Base-by-base conservation (phyloP, 2,113 vertebrate genomes). In the Sinocyclocheilus rhinocerous region DNA sequence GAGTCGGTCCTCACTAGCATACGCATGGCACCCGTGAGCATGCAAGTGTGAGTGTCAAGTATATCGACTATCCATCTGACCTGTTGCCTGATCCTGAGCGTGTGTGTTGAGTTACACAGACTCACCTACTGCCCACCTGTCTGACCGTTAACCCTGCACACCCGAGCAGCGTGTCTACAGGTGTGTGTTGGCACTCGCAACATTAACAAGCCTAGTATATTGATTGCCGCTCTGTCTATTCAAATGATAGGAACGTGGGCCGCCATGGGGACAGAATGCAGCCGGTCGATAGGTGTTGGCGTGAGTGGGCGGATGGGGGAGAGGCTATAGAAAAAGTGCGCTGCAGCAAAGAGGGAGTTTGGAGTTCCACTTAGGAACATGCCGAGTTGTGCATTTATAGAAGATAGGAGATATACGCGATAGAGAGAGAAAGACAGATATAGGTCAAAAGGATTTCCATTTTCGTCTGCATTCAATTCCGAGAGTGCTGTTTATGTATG, bases 101-200 rank as follows among this genome's bases (percentile, higher is more conserved):
- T 90, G 85, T 86, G 88, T 87, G 80, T 89, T 85, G 75, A 83
- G 84, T 89, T 87, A 87, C 88, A 83, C 73, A 63, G 65, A 6
- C 70, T 88, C 81, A 85, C 82, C 82, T 88, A 84, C n/a, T 48
- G 82, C 33, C 39, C 85, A 88, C 85, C 85, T 90, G 87, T 80
- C 72, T 67, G 55, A 88, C 61, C 76, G 45, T 79, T 88, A 86
- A 83, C 85, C 84, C 65, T 33, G 69, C 42, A 67, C 61, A 85
- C 73, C 48, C 22, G 50, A 36, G 10, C 6, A 22, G 84, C 50
- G 36, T 48, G 55, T 73, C 15, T 86, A 52, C 69, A 42, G 76
- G 73, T 83, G 87, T 83, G 57, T 18, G 24, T 73, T 20, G 20
- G 50, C 15, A 36, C 55, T 61, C 18, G 24, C 61, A 70, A 83